These are phyloP conservation scores for Embiotoca jacksoni DNA, from an alignment of 2,113 vertebrate species.

Conservation along the genomic window DNA sequence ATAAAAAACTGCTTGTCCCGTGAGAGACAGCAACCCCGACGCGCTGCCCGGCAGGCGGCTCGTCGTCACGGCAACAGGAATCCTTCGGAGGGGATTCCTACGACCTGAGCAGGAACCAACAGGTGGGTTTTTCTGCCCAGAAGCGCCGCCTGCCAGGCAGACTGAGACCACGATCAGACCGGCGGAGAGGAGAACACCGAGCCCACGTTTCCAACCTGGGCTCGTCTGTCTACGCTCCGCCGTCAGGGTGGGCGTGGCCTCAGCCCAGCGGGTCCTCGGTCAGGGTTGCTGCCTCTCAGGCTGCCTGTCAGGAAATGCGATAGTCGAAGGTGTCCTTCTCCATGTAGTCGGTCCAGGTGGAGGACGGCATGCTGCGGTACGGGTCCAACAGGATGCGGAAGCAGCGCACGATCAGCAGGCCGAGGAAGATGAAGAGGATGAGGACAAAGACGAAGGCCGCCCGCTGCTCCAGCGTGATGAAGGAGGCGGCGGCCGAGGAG, in stretches of 20 bases:
- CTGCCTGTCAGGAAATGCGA: slow-evolving; percentile 84
- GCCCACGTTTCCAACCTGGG: slow-evolving; percentile 18
- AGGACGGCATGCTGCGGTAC: slow-evolving; percentile 87
- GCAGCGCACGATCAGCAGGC: slow-evolving; percentile 86
- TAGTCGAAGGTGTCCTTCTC: slow-evolving; percentile 88
- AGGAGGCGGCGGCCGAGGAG: slow-evolving; percentile 31
- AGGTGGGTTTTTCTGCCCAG: slow-evolving; percentile 30
- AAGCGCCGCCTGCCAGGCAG: slow-evolving; percentile 35
- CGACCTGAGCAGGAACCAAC: slow-evolving; percentile 25
- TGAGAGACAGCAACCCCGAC: slow-evolving; percentile 66
- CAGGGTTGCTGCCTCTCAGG: slow-evolving; percentile 64
- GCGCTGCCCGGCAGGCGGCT: slow-evolving; percentile 23
- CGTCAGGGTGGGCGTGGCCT: slow-evolving; percentile 5
- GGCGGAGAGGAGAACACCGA: slow-evolving; percentile 18
- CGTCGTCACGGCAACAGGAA: no score
- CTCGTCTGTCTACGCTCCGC: slow-evolving; percentile 16
- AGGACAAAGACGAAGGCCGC: slow-evolving; percentile 85
- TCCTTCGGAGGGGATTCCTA: slow-evolving; percentile 11
- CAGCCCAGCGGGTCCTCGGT: slow-evolving; percentile 9
- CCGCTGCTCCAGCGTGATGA: slow-evolving; percentile 84
- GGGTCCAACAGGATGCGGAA: slow-evolving; percentile 88
- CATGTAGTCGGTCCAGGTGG: slow-evolving; percentile 88
- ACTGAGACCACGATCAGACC: slow-evolving; percentile 43
- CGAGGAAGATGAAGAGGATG: slow-evolving; percentile 86
- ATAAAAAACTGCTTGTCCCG: slow-evolving; percentile 1